Evolutionary conservation across 2,888 invertebrate species (phyloP), one percentile per base, ranked within the genome.

Genomic region (Scelioninae gen. 1): DNA sequence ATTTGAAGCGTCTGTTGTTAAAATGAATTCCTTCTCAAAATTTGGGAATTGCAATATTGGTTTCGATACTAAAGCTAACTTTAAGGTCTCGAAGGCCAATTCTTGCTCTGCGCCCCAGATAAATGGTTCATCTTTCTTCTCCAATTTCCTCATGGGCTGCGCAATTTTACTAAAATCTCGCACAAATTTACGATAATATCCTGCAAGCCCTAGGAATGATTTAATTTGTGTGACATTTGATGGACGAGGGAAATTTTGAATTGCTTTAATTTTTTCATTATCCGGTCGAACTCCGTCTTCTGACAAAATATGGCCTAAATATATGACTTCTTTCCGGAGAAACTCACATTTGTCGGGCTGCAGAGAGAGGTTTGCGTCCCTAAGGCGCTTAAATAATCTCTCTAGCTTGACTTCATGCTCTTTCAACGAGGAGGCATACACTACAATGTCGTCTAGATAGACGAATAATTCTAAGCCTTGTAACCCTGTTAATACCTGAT

Each of bases 261-360:
- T 68, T 1, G 85, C 76, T 55, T 74, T 71, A 3, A 86, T 49
- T 58, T 87, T 87, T 3, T 7, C 1, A 1, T 38, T 11, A 53
- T 88, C 84, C 0, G 89, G 89, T 76, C 80, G 76, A 0, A 89
- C 85, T 6, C 89, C 90, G 0, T n/a, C n/a, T n/a, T n/a, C n/a
- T n/a, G n/a, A n/a, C n/a, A n/a, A n/a, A n/a, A n/a, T n/a, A n/a
- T n/a, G n/a, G n/a, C n/a, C n/a, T n/a, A n/a, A n/a, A n/a, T n/a
- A n/a, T n/a, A n/a, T n/a, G n/a, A n/a, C n/a, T n/a, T n/a, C n/a
- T n/a, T n/a, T n/a, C n/a, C n/a, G n/a, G n/a, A n/a, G n/a, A n/a
- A n/a, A n/a, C n/a, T n/a, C n/a, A n/a, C n/a, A n/a, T n/a, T n/a
- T n/a, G n/a, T n/a, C n/a, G n/a, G n/a, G n/a, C n/a, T n/a, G n/a